Conservation (phyloP, 2,797 vertebrate species). For the Ambastaia sidthimunki region DNA sequence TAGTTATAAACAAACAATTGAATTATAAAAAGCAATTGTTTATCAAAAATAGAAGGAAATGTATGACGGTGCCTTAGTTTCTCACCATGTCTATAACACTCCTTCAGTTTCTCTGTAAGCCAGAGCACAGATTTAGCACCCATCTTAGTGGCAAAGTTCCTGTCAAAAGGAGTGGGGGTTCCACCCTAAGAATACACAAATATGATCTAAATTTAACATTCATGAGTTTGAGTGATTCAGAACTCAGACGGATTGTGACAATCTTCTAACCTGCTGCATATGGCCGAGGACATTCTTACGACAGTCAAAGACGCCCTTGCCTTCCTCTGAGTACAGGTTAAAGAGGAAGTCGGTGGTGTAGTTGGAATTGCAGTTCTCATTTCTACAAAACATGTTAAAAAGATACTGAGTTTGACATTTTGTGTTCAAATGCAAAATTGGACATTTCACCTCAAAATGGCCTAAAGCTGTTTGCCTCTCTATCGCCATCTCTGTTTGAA, state of each 20-base stretch:
- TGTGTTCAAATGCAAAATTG: not conserved
- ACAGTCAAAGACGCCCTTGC: slow-evolving; percentile 93
- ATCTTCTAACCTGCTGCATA: slow-evolving; percentile 91
- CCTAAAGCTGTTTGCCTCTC: too few species aligned
- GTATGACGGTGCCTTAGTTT: not conserved
- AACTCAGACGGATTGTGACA: not conserved
- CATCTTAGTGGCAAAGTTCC: slow-evolving; percentile 97
- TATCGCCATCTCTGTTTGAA: too few species aligned
- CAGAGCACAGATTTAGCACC: slow-evolving; percentile 91
- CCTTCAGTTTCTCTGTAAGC: slow-evolving; percentile 91
- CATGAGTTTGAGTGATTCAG: not conserved
- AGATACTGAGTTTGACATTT: not conserved
- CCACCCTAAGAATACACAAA: slow-evolving; percentile 80
- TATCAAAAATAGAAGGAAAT: not conserved
- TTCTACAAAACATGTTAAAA: slow-evolving; percentile 73
- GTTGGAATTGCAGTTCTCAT: slow-evolving; percentile 88
- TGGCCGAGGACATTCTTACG: slow-evolving; percentile 95
- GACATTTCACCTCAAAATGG: not conserved
- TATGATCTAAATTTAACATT: not conserved
- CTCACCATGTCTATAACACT: slow-evolving; percentile 90
- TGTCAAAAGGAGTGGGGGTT: slow-evolving; percentile 93
- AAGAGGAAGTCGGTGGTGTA: slow-evolving; percentile 96
- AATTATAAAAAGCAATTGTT: not conserved
- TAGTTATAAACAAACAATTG: not conserved
- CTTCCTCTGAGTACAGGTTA: slow-evolving; percentile 95